phyloP scores from a whole-genome alignment of 2,888 invertebrate species.

The Cheilosia vernalis region DNA sequence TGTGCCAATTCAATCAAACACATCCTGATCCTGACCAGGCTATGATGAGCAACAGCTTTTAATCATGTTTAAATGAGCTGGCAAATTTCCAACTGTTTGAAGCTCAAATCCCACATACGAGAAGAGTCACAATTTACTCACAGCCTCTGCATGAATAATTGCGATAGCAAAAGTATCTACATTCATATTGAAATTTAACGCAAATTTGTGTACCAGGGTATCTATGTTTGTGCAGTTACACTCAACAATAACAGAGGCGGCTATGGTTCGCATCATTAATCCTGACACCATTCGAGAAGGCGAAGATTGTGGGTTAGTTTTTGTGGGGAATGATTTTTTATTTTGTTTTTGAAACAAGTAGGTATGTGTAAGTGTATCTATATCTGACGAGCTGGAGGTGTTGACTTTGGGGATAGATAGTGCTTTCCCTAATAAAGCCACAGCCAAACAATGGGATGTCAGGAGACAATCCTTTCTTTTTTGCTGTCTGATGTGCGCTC shows the following conservation, averaged over 20 bases:
- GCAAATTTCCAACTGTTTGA: slow-evolving; percentile 49
- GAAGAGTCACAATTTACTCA: slow-evolving; percentile 16
- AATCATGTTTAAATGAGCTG: slow-evolving; percentile 54
- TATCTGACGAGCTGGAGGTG: slow-evolving; percentile 7
- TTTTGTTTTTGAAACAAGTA: background rate
- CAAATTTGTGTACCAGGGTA: slow-evolving; percentile 41
- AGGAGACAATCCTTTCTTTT: slow-evolving; percentile 62
- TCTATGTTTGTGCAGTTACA: slow-evolving; percentile 1
- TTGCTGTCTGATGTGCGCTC: background rate
- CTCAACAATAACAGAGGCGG: slow-evolving; percentile 18
- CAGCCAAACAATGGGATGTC: slow-evolving; percentile 54
- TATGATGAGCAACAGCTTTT: slow-evolving; percentile 52
- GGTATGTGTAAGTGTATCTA: background rate
- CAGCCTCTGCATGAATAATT: slow-evolving; percentile 58
- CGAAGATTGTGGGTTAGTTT: slow-evolving; percentile 2
- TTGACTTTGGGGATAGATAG: slow-evolving; percentile 15
- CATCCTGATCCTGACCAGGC: slow-evolving; percentile 5
- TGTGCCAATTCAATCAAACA: slow-evolving; percentile 55
- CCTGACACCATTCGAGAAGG: slow-evolving; percentile 60
- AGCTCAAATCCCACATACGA: background rate
- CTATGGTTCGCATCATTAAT: slow-evolving; percentile 65
- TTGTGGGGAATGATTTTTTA: background rate
- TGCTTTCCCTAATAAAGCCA: slow-evolving; percentile 54
- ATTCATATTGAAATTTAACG: slow-evolving; percentile 45
- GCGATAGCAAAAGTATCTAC: slow-evolving; percentile 52